phyloP scores from a whole-genome alignment of 1,140 invertebrate genomes.

The Cyclargus thomasi region DNA sequence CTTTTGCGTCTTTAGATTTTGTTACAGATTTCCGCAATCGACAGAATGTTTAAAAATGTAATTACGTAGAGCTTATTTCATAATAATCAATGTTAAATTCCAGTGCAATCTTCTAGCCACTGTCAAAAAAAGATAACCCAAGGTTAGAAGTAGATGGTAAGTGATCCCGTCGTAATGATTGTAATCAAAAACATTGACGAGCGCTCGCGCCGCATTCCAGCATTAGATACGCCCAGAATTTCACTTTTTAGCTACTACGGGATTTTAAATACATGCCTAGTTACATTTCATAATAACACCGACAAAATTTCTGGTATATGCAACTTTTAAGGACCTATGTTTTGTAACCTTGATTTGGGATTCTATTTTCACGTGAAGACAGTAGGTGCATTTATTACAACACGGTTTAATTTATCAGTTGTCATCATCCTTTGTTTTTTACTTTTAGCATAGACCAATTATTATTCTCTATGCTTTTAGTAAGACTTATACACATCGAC shows the following conservation, averaged over 20 bases:
- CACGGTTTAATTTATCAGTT: no score
- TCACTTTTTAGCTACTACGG: constrained; percentile 29
- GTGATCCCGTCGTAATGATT: constrained; percentile 36
- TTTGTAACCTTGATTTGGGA: background rate
- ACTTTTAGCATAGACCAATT: no score
- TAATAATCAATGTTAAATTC: background rate
- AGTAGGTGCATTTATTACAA: no score
- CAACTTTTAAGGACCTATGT: background rate
- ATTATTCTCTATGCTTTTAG: no score
- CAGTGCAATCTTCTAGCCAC: background rate
- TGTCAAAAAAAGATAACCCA: background rate
- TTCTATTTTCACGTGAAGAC: background rate
- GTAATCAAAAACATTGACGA: constrained; percentile 44
- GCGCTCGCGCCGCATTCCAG: constrained; percentile 38
- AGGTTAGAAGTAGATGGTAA: constrained; percentile 1
- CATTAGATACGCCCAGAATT: constrained; percentile 36
- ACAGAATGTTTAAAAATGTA: background rate
- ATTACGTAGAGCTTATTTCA: background rate
- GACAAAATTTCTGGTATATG: background rate
- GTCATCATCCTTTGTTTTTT: no score
- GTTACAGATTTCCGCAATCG: no score
- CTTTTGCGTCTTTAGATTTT: no score
- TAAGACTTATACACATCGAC: no score
- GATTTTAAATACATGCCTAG: background rate
- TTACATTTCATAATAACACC: background rate